These are phyloP conservation scores for Fringilla coelebs DNA, from an alignment of 2,797 vertebrate species.

Conservation along the genomic window DNA sequence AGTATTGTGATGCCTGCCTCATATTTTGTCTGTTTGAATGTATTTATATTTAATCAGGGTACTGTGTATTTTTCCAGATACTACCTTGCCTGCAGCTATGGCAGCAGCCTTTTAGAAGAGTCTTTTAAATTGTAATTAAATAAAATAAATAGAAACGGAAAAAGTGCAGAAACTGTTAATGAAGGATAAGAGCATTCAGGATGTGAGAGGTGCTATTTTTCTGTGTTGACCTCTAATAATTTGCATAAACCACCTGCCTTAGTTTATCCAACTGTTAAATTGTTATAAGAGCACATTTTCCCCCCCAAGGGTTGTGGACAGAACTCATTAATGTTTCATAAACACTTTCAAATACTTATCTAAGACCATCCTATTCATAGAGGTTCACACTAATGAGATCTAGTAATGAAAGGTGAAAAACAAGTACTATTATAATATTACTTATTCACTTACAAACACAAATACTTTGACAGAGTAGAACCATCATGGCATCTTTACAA, in stretches of 20 bases:
- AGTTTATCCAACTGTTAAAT: conserved; percentile 43
- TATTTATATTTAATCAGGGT: conserved; percentile 35
- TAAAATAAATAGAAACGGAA: conserved; percentile 9
- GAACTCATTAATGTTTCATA: conserved; percentile 45
- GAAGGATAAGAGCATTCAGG: not conserved
- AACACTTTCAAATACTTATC: conserved; percentile 22
- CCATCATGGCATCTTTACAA: not conserved
- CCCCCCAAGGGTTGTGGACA: not conserved
- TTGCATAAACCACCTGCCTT: not conserved
- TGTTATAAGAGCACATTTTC: not conserved
- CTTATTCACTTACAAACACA: not conserved
- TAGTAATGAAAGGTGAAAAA: not conserved
- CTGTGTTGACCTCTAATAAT: not conserved
- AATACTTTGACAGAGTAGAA: not conserved
- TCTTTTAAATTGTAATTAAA: conserved; percentile 14
- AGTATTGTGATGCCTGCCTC: not conserved
- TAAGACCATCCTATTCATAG: not conserved
- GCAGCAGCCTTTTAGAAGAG: not conserved
- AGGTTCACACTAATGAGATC: not conserved
- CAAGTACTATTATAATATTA: not conserved
- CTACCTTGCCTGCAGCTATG: conserved; percentile 2
- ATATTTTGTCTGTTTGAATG: not conserved
- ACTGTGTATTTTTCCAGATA: conserved; percentile 1
- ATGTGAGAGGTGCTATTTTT: not conserved
- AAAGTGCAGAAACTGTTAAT: not conserved